Evolutionary conservation across 2,113 vertebrate genomes (phyloP).

Genomic region (Dicrurus megarhynchus): DNA sequence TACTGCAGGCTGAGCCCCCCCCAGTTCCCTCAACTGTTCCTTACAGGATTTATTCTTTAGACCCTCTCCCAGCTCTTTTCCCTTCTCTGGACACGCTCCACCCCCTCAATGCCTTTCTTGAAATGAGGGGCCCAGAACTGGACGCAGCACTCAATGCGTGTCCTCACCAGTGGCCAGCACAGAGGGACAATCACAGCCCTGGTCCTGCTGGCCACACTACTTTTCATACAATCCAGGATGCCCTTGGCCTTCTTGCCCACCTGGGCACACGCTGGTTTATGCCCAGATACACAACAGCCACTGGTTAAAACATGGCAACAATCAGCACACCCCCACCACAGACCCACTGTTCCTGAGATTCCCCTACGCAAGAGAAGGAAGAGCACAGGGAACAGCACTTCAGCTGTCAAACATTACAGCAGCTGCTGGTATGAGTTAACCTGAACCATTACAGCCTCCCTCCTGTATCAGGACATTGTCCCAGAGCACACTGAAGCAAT

Average conservation of each 20-base stretch:
- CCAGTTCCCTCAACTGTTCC: not conserved
- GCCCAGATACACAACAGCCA: not conserved
- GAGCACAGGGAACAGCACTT: not conserved
- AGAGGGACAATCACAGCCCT: not conserved
- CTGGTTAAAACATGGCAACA: not conserved
- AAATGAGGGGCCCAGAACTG: not conserved
- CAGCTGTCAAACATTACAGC: not conserved
- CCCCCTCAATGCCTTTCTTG: not conserved
- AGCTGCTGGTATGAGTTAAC: not conserved
- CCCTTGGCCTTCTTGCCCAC: not conserved
- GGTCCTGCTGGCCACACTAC: not conserved
- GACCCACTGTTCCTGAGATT: not conserved
- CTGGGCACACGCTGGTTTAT: not conserved
- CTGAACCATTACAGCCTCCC: not conserved
- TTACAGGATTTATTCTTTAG: not conserved
- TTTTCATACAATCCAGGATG: not conserved
- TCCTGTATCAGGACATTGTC: not conserved
- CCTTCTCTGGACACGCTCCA: not conserved
- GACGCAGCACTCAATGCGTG: accelerated
- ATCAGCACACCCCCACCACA: accelerated
- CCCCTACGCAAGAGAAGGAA: not conserved
- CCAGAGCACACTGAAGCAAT: not conserved
- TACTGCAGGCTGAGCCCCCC: not conserved
- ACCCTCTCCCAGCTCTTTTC: not conserved
- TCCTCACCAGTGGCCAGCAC: not conserved